Evolutionary conservation across 2,888 invertebrate genomes (phyloP), one percentile per base, ranked within the genome.

Genomic region (Agrochola lota): DNA sequence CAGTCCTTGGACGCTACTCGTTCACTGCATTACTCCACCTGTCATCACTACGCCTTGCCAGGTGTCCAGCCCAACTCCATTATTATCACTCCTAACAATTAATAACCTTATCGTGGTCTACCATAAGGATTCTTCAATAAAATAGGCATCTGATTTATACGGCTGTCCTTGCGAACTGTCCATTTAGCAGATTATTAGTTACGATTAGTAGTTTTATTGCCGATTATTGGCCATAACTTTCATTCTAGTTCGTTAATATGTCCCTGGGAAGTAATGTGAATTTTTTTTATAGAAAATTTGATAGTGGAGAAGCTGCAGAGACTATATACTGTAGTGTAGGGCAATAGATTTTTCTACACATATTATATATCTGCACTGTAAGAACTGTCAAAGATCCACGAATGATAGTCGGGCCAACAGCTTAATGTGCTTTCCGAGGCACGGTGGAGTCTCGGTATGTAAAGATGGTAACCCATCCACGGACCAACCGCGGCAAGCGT

Each of bases 101-200:
- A 26, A 49, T 26, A 43, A 26, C 30, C 57, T 46, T 17, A 15
- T 20, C 15, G 46, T 57, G 11, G 12, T n/a, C 52, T n/a, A 11
- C 26, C 30, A 52, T 72, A 60, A 60, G 70, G 43, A 70, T 71
- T 52, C 0, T 62, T n/a, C 55, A 63, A 74, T 63, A 82, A 71
- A 80, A 55, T 67, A 84, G 59, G 20, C 35, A 43, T 59, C 15
- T 59, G 66, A 84, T 80, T 59, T 68, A 63, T 62, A 62, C 6
- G 43, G 15, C 43, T 67, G 59, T 60, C 26, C 67, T 63, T 46
- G 26, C 57, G 46, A 71, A 80, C n/a, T 60, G 35, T 43, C 59
- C 62, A 30, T 73, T 71, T 40, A 49, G 60, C 2, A 57, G 64
- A 71, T 84, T 79, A 60, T 49, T n/a, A 60, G 11, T 66, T 64